Evolutionary conservation across 2,113 vertebrate genomes (phyloP), one percentile per base, ranked within the genome.

Genomic region (Chaetodon auriga): DNA sequence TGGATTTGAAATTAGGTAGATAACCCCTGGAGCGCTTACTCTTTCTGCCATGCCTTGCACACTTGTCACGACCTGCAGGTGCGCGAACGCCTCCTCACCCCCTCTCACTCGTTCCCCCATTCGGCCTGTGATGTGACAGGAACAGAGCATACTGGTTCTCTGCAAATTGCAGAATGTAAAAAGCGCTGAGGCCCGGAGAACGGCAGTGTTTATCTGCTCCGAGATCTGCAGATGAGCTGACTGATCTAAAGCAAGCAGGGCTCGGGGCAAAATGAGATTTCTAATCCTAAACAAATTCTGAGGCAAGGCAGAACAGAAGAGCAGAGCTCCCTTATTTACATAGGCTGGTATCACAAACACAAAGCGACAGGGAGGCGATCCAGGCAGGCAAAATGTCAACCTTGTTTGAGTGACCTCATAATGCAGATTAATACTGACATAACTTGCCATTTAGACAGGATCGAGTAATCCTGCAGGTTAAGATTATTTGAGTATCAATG

Each of bases 151-250:
- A 85, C 77, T 73, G 75, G 75, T 90, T 88, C 84, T 76, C 69
- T 78, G 78, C 80, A 92, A 90, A 90, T 89, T 91, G 87, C 87
- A 83, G 65, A 86, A 82, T 77, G 82, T 78, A 68, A 90, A 87
- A 91, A 88, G 66, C 36, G 89, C 91, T 88, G 86, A 88, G 78
- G 80, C 83, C 85, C 15, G n/a, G 86, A 92, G 82, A 94, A 92
- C 79, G 15, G 71, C 25, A 13, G 78, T 90, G 88, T 92, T 93
- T 89, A 92, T 93, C 92, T 84, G 81, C 78, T 65, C 55, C 18
- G 68, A 89, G 90, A 94, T 94, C 93, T 91, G 87, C 78, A 94
- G 90, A 93, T 92, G 90, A 94, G 90, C 92, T 85, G 90, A 93
- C 87, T 87, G 87, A 94, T 93, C 90, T 92, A 92, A 91, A 94